phyloP scores from a whole-genome alignment of 1,140 invertebrate genomes.

The Rhyacophila brunnea region DNA sequence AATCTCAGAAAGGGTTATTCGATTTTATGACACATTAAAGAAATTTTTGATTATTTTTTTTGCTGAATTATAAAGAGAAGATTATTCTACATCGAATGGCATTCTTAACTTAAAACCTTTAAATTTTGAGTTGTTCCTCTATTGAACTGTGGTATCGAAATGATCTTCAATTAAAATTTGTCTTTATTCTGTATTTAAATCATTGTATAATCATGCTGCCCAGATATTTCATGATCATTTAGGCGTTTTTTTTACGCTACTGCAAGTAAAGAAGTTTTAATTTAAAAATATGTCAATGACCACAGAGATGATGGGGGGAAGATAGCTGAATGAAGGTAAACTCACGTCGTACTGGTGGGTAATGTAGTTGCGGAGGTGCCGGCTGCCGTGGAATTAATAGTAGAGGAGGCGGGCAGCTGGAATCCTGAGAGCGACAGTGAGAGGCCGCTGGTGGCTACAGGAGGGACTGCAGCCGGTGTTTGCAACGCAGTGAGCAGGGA shows the following conservation, averaged over 20 bases:
- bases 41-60: too few species aligned
- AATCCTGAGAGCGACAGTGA: conserved; percentile 27
- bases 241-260: conserved; percentile 7
- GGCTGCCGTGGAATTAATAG: conserved; percentile 41
- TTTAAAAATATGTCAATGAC: background rate
- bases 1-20: too few species aligned
- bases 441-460: conserved; percentile 21
- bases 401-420: conserved; percentile 40
- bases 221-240: background rate
- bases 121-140: too few species aligned
- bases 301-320: background rate
- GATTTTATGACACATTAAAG: too few species aligned
- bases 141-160: too few species aligned
- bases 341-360: conserved; percentile 53
- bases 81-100: too few species aligned
- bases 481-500: background rate
- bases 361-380: conserved; percentile 44
- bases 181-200: conserved; percentile 21
- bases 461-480: background rate
- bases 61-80: too few species aligned
- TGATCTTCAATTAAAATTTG: conserved; percentile 4
- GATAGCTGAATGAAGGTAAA: conserved; percentile 32
- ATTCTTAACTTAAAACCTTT: too few species aligned
- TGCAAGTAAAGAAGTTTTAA: conserved; percentile 8
- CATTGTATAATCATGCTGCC: background rate